Evolutionary conservation across 2,888 invertebrate genomes (phyloP).

Genomic region (Prosopocoilus inquinatus): DNA sequence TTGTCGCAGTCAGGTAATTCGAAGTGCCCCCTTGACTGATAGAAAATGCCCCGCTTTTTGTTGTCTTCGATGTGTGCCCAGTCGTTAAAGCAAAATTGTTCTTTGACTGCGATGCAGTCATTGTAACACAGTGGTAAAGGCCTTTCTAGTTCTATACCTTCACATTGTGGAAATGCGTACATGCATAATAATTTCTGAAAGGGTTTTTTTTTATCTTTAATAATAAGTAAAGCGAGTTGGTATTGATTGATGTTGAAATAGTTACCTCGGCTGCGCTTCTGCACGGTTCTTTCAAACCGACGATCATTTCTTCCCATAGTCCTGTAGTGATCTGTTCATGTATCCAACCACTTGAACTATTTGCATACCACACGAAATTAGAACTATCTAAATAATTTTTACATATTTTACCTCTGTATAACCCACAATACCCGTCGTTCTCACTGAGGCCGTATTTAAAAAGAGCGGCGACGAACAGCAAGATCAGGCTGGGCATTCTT

Average conservation of each 20-base stretch:
- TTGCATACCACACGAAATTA: constrained; percentile 58
- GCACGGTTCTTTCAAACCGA: constrained; percentile 77
- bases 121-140: constrained; percentile 85
- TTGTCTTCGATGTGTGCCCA: constrained; percentile 90
- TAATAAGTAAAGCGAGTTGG: neutral
- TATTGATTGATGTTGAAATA: no score
- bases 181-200: constrained; percentile 79
- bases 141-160: constrained; percentile 56
- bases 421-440: constrained; percentile 13
- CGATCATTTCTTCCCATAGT: constrained; percentile 84
- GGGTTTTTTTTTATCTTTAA: constrained; percentile 7
- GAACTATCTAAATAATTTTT: constrained; percentile 53
- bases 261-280: constrained; percentile 78
- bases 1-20: constrained; percentile 81
- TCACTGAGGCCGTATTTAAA: constrained; percentile 8
- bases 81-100: constrained; percentile 89
- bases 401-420: constrained; percentile 58
- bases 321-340: constrained; percentile 83
- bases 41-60: constrained; percentile 73
- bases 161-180: constrained; percentile 88
- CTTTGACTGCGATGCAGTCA: constrained; percentile 88
- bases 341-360: constrained; percentile 68
- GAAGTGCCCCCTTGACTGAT: constrained; percentile 83
- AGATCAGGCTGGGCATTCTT: constrained; percentile 7
- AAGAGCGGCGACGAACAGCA: constrained; percentile 7